These are phyloP conservation scores for Pheucticus melanocephalus DNA, from an alignment of 2,113 vertebrate genomes.

Conservation along the genomic window DNA sequence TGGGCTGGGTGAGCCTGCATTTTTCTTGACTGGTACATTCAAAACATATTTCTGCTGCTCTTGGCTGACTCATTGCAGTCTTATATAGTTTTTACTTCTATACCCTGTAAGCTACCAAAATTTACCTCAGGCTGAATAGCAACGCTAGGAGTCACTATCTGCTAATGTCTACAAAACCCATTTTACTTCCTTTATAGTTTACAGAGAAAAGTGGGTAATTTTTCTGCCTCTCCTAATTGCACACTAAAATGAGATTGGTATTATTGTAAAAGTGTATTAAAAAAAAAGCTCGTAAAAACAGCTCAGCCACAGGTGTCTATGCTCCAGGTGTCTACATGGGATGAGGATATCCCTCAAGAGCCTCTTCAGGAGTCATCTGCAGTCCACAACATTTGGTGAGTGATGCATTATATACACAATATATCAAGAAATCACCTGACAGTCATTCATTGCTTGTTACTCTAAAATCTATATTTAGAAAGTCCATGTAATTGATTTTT, in stretches of 20 bases:
- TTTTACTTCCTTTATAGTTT: not conserved
- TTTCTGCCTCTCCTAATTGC: not conserved
- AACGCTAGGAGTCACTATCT: not conserved
- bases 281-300: not conserved
- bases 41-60: not conserved
- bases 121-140: not conserved
- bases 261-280: not conserved
- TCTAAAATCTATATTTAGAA: not conserved
- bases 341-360: not conserved
- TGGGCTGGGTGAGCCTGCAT: accelerated
- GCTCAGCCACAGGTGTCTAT: not conserved
- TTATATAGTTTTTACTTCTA: not conserved
- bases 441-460: not conserved
- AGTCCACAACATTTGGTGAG: not conserved
- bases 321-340: not conserved
- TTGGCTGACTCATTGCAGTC: not conserved
- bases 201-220: not conserved
- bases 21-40: not conserved
- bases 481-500: not conserved
- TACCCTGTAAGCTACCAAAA: not conserved
- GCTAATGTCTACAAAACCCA: not conserved
- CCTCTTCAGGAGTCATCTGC: not conserved
- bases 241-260: not conserved
- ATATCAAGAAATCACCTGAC: not conserved
- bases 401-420: not conserved